Base-by-base conservation (phyloP, 2,888 invertebrate genomes). In the Ephialtes manifestator region DNA sequence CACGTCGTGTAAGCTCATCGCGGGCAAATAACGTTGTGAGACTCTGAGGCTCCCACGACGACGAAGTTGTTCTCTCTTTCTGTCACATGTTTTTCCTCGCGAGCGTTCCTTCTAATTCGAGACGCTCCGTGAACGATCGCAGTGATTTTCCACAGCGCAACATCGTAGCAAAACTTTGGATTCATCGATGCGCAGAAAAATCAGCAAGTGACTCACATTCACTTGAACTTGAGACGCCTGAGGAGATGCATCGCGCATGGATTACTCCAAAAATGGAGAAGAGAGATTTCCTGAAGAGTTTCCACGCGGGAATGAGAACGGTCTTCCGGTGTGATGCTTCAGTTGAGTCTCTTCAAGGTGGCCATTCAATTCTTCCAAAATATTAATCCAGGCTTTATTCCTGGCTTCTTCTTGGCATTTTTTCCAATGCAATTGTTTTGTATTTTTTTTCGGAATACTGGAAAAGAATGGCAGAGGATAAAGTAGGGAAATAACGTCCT, bases 191-290 rank as follows among this genome's bases (percentile, higher is more conserved):
- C 39, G 18, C 11, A 43, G 18, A 43, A 39, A 43, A 20, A 43
- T 20, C 8, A 20, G 28, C 31, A 43, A 58, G 58, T 63, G 60
- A 63, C n/a, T 63, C 31, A 63, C 60, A n/a, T 63, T 63, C 15
- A n/a, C 28, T 63, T 55, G 20, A 24, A 58, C 28, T 78, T 15
- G 35, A 39, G 51, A 3, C 31, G 51, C 11, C 5, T 28, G 35
- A 35, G 35, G 18, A 53, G 15, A 68, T 68, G 11, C 77, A 28
- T n/a, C 51, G 65, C 67, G 71, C 72, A 46, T 60, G 70, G 48
- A 79, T 75, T 72, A 60, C 35, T 75, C 74, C 82, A 31, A 85
- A 82, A 79, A 85, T 82, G 82, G 85, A n/a, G 46, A 71, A 71
- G 82, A 78, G 82, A 82, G 82, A 81, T 84, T 81, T 72, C 55